phyloP scores from a whole-genome alignment of 2,888 invertebrate genomes.

The Oscheius myriophilus region DNA sequence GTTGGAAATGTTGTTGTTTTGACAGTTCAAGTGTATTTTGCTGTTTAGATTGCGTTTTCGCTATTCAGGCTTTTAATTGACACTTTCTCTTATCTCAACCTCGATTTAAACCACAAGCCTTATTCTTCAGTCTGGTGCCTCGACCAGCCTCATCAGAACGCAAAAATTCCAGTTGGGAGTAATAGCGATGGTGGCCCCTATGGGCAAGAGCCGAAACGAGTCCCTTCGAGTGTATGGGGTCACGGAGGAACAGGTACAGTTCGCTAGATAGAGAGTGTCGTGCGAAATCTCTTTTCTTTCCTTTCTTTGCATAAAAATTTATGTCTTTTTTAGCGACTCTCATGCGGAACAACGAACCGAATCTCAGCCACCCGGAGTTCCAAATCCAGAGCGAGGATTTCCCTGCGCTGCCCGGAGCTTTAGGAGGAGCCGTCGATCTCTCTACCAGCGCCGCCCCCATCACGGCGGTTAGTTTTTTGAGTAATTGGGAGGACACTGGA shows the following conservation, averaged over 20 bases:
- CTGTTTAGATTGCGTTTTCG: no score
- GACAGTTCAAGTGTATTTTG: no score
- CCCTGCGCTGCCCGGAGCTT: conserved; percentile 90
- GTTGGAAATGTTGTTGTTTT: no score
- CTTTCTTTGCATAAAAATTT: not conserved
- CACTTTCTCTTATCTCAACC: no score
- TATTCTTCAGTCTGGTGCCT: no score
- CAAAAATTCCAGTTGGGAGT: no score
- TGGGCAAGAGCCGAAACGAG: conserved; percentile 2
- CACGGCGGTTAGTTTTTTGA: conserved; percentile 1
- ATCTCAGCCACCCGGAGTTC: conserved; percentile 61
- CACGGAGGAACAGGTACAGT: not conserved
- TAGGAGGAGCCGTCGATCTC: conserved; percentile 13
- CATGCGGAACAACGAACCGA: conserved; percentile 56
- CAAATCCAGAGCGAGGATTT: conserved; percentile 98
- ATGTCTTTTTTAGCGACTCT: conserved; percentile 58
- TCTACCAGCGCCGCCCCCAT: conserved; percentile 5
- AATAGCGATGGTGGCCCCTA: not conserved
- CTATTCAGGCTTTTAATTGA: no score
- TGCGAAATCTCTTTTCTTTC: not conserved
- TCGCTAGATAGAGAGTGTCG: not conserved
- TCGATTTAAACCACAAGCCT: no score
- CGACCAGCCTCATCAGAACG: no score
- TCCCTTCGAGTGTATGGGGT: not conserved
- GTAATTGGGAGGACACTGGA: no score